Evolutionary conservation across 2,797 vertebrate species (phyloP).

Genomic region (Triplophysa bombifrons): DNA sequence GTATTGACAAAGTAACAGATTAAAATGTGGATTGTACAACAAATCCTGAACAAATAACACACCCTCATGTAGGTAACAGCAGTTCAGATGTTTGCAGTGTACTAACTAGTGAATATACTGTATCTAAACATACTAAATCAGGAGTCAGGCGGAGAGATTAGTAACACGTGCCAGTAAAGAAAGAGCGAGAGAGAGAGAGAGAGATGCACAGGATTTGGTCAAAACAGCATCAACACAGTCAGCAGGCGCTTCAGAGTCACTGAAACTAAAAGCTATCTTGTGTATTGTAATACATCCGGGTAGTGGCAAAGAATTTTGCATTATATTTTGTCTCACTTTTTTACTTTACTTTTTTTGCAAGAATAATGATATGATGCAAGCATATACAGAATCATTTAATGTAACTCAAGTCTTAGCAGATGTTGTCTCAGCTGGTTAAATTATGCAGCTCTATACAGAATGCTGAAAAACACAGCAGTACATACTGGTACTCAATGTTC

Average conservation of each 20-base stretch:
- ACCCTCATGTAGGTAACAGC: background rate
- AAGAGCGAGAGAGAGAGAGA: background rate
- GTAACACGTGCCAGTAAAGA: slow-evolving; percentile 24
- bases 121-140: slow-evolving; percentile 40
- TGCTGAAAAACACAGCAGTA: background rate
- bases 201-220: background rate
- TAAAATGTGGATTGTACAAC: background rate
- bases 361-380: too few species aligned
- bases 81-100: slow-evolving; percentile 27
- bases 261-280: too few species aligned
- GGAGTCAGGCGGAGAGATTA: slow-evolving; percentile 34
- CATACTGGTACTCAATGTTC: slow-evolving; percentile 86
- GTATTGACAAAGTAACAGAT: background rate
- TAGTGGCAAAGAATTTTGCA: too few species aligned
- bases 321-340: too few species aligned
- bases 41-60: background rate
- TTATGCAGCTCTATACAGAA: background rate
- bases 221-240: background rate
- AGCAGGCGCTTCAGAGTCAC: background rate
- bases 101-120: background rate
- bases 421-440: too few species aligned
- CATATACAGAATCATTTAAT: too few species aligned
- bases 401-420: too few species aligned
- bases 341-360: too few species aligned
- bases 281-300: too few species aligned